These are phyloP conservation scores for Drosophila birchii DNA, from an alignment of 2,888 invertebrate genomes.

Conservation along the genomic window DNA sequence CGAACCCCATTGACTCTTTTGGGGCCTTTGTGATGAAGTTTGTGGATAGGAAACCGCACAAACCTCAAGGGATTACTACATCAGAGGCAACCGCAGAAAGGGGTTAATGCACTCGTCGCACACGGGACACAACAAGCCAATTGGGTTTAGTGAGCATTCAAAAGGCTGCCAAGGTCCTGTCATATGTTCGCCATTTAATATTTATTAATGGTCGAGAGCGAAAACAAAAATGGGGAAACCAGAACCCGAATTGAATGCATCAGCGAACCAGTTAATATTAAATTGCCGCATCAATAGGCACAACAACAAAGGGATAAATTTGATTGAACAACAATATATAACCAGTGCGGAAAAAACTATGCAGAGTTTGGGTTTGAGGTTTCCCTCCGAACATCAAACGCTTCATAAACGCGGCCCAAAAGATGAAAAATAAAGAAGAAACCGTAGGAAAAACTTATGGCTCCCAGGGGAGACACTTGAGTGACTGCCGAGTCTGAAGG, in stretches of 20 bases:
- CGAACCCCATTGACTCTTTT: constrained; percentile 38
- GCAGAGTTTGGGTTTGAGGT: constrained; percentile 54
- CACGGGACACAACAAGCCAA: constrained; percentile 34
- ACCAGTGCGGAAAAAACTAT: constrained; percentile 56
- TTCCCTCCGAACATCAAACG: constrained; percentile 66
- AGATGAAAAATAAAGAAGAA: neutral
- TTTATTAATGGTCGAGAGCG: constrained; percentile 65
- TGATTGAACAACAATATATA: constrained; percentile 26
- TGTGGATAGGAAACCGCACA: constrained; percentile 36
- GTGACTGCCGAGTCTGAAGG: constrained; percentile 64
- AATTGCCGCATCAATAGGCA: constrained; percentile 72
- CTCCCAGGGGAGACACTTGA: constrained; percentile 78
- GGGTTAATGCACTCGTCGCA: constrained; percentile 50
- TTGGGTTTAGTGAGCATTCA: constrained; percentile 32
- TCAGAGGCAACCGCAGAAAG: constrained; percentile 49
- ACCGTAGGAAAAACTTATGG: constrained; percentile 58
- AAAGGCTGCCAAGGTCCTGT: constrained; percentile 37
- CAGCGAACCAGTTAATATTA: constrained; percentile 79
- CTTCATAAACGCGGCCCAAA: constrained; percentile 75
- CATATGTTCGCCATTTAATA: constrained; percentile 59
- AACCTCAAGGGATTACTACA: constrained; percentile 50
- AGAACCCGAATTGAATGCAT: constrained; percentile 72
- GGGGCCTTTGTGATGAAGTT: constrained; percentile 31
- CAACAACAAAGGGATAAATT: constrained; percentile 37
- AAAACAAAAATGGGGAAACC: constrained; percentile 30